These are phyloP conservation scores for Upupa epops DNA, from an alignment of 2,113 vertebrate genomes.

Conservation along the genomic window DNA sequence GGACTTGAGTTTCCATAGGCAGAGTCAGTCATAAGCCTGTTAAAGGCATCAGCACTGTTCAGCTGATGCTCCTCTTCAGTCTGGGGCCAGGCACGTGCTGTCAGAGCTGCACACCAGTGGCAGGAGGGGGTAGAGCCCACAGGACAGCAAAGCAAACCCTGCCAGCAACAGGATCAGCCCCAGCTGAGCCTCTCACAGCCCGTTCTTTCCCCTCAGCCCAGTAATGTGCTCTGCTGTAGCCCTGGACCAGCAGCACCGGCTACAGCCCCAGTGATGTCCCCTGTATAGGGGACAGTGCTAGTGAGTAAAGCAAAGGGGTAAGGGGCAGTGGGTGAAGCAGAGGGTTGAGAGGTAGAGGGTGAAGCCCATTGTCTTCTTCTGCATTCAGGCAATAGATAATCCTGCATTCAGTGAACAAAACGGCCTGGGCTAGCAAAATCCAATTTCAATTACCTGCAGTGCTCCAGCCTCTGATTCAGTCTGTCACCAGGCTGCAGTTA, in stretches of 20 bases:
- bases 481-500: neutral
- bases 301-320: neutral
- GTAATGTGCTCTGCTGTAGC: neutral
- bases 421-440: neutral
- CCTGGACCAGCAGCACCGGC: neutral
- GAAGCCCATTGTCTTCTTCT: neutral
- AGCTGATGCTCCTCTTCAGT: neutral
- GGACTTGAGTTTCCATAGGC: neutral
- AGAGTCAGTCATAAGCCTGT: neutral
- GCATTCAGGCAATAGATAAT: neutral
- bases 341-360: neutral
- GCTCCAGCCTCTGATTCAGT: slow-evolving; percentile 4
- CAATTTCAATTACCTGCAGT: neutral
- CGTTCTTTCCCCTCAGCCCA: neutral
- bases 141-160: neutral
- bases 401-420: neutral
- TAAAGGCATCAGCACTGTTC: neutral
- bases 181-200: neutral
- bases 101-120: neutral
- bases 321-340: neutral
- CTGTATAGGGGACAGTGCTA: neutral
- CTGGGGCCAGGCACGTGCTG: neutral
- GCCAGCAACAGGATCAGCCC: neutral
- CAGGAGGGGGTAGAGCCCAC: neutral
- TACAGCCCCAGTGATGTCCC: neutral